Evolutionary conservation across 2,113 vertebrate species (phyloP).

Genomic region (Leptocoma aspasia): DNA sequence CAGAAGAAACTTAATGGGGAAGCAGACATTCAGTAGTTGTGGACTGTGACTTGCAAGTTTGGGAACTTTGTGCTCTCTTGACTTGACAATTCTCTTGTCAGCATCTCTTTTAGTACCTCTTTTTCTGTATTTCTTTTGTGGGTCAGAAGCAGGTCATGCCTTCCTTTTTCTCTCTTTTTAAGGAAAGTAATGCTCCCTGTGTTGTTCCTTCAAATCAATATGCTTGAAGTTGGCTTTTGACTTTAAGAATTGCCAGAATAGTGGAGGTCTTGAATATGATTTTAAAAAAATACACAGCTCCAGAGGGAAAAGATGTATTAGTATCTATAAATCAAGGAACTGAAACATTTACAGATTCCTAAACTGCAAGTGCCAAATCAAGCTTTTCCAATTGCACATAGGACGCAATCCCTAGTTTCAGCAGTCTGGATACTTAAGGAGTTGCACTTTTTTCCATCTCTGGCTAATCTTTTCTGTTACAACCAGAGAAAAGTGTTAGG

Average conservation of each 20-base stretch:
- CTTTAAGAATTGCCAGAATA: not conserved
- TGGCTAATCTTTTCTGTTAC: not conserved
- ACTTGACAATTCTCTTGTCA: not conserved
- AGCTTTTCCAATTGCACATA: rapidly evolving
- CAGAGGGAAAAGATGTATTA: not conserved
- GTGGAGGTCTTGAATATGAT: not conserved
- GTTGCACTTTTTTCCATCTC: not conserved
- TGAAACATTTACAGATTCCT: not conserved
- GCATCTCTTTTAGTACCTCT: not conserved
- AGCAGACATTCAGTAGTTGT: not conserved
- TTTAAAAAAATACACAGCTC: rapidly evolving
- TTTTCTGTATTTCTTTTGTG: not conserved
- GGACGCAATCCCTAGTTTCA: not conserved
- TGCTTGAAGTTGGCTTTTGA: not conserved
- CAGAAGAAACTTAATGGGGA: not conserved
- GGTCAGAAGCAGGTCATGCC: not conserved
- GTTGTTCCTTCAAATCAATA: not conserved
- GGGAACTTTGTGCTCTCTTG: not conserved
- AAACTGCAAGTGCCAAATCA: not conserved
- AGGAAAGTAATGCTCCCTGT: not conserved
- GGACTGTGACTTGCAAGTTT: not conserved
- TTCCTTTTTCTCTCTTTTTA: not conserved
- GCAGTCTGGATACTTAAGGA: not conserved
- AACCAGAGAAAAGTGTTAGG: not conserved
- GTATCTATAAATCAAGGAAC: not conserved